Percentiles rank a stretch among this genome's conserved stretches.
These are phyloP conservation scores for Dexiosoma caninum DNA, from an alignment of 2,888 invertebrate species.

Conservation along the genomic window DNA sequence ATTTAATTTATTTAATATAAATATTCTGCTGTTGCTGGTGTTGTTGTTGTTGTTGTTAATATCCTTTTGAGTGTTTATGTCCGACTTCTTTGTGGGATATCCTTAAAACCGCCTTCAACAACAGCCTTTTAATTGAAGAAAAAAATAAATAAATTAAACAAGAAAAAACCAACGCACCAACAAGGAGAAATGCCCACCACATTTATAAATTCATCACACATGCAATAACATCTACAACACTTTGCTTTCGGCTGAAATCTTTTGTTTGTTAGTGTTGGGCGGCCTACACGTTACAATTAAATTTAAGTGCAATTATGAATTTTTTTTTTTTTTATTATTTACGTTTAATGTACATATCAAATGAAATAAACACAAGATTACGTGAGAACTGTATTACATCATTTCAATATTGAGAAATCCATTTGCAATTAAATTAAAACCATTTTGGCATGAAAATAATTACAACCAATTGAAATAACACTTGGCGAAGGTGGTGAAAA, in stretches of 20 bases:
- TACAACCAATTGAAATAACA: neutral
- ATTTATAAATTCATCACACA: neutral
- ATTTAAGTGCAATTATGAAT: constrained; percentile 9
- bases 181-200: neutral
- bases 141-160: too few species aligned
- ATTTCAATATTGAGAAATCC: neutral
- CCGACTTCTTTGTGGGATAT: neutral
- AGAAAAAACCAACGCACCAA: constrained; percentile 4
- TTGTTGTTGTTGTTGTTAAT: neutral
- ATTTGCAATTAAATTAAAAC: constrained; percentile 38
- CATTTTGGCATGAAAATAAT: too few species aligned
- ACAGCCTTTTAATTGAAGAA: constrained; percentile 46
- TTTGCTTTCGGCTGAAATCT: neutral
- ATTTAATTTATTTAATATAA: constrained; percentile 27
- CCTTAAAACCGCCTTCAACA: constrained; percentile 37
- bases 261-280: neutral
- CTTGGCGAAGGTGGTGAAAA: too few species aligned
- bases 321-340: neutral
- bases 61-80: constrained; percentile 9
- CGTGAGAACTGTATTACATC: neutral
- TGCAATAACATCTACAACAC: neutral
- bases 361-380: constrained; percentile 6
- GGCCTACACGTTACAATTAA: neutral
- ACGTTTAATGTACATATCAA: neutral
- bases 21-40: neutral